These are phyloP conservation scores for Bombus pyrosoma DNA, from an alignment of 1,140 invertebrate genomes.

Conservation along the genomic window DNA sequence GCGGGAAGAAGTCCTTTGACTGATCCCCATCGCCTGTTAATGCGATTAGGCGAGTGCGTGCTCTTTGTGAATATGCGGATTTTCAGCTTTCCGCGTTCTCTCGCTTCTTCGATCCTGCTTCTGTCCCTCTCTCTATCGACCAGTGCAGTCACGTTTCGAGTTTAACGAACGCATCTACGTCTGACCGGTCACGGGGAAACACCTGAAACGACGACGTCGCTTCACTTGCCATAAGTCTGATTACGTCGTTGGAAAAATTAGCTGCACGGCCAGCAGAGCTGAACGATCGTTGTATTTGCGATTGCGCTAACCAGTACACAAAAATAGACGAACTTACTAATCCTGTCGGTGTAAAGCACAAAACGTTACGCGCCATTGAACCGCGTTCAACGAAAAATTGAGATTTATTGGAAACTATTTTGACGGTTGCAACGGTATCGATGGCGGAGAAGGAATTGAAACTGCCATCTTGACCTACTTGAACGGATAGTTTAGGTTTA, in stretches of 20 bases:
- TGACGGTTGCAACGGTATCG: not conserved
- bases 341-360: too few relatives aligned
- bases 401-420: not conserved
- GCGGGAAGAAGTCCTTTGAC: constrained; percentile 50
- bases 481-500: constrained; percentile 30
- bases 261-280: too few relatives aligned
- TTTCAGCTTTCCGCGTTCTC: constrained; percentile 51
- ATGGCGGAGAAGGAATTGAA: too few relatives aligned
- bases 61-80: constrained; percentile 60
- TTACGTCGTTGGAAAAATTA: constrained; percentile 10
- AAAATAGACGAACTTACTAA: too few relatives aligned
- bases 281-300: constrained; percentile 6
- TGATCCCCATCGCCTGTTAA: constrained; percentile 58
- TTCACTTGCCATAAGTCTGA: constrained; percentile 4
- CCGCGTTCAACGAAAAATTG: not conserved
- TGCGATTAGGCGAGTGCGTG: constrained; percentile 67
- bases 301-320: not conserved
- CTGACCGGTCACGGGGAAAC: constrained; percentile 2
- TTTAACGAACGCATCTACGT: constrained; percentile 23
- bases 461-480: constrained; percentile 4
- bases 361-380: too few relatives aligned
- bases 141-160: not conserved
- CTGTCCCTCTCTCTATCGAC: not conserved
- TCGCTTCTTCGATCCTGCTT: not conserved
- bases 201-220: constrained; percentile 6